Percentiles rank a stretch among this genome's conserved stretches.
Conservation (phyloP, 2,113 vertebrate genomes). For the Melanerpes aurifrons region DNA sequence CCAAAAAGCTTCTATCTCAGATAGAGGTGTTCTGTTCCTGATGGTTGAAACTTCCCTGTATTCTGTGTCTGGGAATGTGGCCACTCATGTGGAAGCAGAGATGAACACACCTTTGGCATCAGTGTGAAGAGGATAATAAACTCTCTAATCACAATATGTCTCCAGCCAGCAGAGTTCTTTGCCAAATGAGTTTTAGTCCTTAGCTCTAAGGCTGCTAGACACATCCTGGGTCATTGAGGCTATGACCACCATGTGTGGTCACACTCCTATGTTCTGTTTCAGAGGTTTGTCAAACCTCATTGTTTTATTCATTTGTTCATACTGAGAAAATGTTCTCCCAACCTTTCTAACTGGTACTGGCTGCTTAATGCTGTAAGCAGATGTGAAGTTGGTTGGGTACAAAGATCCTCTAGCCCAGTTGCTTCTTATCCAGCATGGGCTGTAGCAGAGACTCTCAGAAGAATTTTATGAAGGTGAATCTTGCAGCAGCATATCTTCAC, state of each 20-base stretch:
- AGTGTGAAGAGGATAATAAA: not conserved
- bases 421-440: not conserved
- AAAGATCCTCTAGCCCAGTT: not conserved
- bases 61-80: not conserved
- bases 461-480: not conserved
- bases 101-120: not conserved
- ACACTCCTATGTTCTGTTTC: not conserved
- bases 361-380: not conserved
- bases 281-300: not conserved
- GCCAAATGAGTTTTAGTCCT: not conserved
- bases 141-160: not conserved
- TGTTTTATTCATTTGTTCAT: not conserved
- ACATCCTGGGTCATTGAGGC: not conserved
- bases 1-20: not conserved
- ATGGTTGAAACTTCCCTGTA: not conserved
- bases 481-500: not conserved
- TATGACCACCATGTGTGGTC: rapidly evolving
- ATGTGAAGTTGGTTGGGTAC: not conserved
- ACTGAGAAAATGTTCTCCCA: not conserved
- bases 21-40: not conserved
- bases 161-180: not conserved
- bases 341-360: not conserved
- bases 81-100: not conserved
- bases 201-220: not conserved
- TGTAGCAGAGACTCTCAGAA: not conserved